phyloP scores from a whole-genome alignment of 2,888 invertebrate species.

The Camptogramma bilineatum region DNA sequence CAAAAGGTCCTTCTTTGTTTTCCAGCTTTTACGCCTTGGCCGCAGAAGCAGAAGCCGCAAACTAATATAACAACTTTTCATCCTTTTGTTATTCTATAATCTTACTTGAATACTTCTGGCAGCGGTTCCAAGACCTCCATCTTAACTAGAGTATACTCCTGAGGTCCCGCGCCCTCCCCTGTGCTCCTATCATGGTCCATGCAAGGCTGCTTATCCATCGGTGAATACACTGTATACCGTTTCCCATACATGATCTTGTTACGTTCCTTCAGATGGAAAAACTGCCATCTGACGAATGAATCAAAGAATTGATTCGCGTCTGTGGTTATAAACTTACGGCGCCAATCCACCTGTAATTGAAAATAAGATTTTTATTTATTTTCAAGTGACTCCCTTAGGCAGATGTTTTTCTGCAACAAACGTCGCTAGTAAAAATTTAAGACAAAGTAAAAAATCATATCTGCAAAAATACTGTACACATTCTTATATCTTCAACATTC shows the following conservation, averaged over 20 bases:
- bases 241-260: constrained; percentile 99
- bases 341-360: constrained; percentile 94
- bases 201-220: constrained; percentile 98
- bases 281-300: constrained; percentile 99
- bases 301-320: constrained; percentile 99
- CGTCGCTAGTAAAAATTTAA: no score
- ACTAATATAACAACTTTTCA: no score
- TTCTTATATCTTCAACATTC: no score
- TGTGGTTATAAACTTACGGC: constrained; percentile 99
- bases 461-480: no score
- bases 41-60: no score
- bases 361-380: not conserved
- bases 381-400: no score
- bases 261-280: constrained; percentile 91
- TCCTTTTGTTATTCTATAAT: no score
- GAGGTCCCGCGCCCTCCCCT: constrained; percentile 99
- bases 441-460: no score
- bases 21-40: no score
- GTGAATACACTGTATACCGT: constrained; percentile 97
- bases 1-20: no score
- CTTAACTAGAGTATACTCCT: constrained; percentile 98
- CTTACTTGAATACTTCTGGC: constrained; percentile 89
- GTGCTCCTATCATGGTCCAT: constrained; percentile 99
- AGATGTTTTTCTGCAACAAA: no score
- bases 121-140: constrained; percentile 92